Evolutionary conservation across 35 echinoderm and acorn worm genomes (phyloP), one percentile per base, ranked within the genome.

Genomic region (Lytechinus variegatus): DNA sequence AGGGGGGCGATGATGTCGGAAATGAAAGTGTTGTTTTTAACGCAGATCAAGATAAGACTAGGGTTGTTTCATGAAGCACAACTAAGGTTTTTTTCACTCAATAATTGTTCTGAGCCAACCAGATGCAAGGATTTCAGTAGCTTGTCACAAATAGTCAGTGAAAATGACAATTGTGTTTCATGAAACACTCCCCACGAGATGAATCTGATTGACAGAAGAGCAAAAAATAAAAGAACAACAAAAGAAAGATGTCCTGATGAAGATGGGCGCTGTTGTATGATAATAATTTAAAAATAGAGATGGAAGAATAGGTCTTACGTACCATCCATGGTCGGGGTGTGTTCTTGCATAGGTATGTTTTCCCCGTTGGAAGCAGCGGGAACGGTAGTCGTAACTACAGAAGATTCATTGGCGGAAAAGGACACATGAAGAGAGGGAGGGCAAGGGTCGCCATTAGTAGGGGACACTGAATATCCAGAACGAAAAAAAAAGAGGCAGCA

Each of bases 291-390:
- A 90, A 90, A 4, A 21, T 7, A 54, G 52, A 54, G 28, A 33
- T 8, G 28, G 52, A 90, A 90, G 88, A 33, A 90, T 16, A 93
- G 53, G 10, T 57, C 92, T 93, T 93, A 44, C 33, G 33, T 44
- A 93, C 92, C 92, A 54, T 93, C 92, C 92, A 93, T 27, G 9
- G 28, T 93, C 27, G 28, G 92, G 53, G 92, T 55, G 28, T 93
- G 92, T 93, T 93, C 92, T 93, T 93, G 92, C 92, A 93, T 93
- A 93, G 92, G 92, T 93, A 93, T 93, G 92, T 93, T 54, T 57
- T 93, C 92, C 54, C 92, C 92, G 92, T 93, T 93, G 92, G n/a
- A 53, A 3, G 53, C 92, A 10, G 92, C 28, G 29, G 92, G 92
- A 53, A 93, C 53, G 55, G 92, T 93, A 93, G 92, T 93, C n/a